Base-by-base conservation (phyloP, 2,888 invertebrate species). In the Pristionchus mayeri region DNA sequence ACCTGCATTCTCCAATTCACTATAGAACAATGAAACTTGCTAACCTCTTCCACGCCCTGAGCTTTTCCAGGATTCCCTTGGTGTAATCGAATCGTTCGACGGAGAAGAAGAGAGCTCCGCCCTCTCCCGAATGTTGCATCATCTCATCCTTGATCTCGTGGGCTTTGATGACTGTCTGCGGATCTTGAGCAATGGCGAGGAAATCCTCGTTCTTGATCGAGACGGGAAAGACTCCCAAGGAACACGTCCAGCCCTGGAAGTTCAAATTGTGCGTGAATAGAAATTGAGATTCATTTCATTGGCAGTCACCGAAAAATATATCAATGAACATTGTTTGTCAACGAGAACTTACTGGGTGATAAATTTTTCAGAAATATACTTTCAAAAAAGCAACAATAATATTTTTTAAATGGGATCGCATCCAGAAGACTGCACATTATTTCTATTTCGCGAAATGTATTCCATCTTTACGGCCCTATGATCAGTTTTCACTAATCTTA, bases 11-110 rank as follows among this genome's bases (percentile, higher is more conserved):
- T 30, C 34, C 24, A 24, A 30, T 50, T 24, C 37, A n/a, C 6
- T 30, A n/a, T n/a, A n/a, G 27, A 71, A 71, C 21, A 7, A 44
- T 76, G 24, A 76, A 3, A 4, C 21, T 30, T 57, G 18, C 18
- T 75, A 11, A 87, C 85, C 80, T 82, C 63, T 85, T 85, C 89
- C 88, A 90, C 0, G 90, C 89, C 37, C 82, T 84, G 34, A 90
- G 85, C 78, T 90, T 90, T 76, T 90, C 90, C 24, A 78, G 57
- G 27, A 90, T 90, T 85, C 91, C 91, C 78, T 91, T 91, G 2
- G 91, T 91, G 85, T 91, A 91, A 75, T 91, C 91, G 67, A 91
- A 91, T 13, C 91, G 84, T 63, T 91, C 91, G 4, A 91, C 91
- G 0, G 90, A 88, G 86, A 91, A 91, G 87, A 91, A 91, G 24